Conservation (phyloP, 2,797 vertebrate species). For the Clarias fuscus region DNA sequence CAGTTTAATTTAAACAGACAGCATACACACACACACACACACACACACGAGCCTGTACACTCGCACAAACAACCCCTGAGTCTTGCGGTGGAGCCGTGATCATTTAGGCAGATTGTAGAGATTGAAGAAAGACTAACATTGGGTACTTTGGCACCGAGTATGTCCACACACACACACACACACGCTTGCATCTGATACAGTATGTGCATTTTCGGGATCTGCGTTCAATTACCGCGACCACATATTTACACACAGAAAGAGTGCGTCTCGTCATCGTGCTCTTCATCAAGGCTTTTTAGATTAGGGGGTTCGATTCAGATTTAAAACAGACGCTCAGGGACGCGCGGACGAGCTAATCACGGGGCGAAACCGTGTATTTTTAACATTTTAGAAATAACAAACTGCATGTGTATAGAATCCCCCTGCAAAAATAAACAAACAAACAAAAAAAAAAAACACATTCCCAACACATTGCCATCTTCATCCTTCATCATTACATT, state of each 20-base stretch:
- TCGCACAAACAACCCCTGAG: constrained; percentile 4
- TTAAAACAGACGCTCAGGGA: background rate
- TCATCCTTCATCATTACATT: too few relatives aligned
- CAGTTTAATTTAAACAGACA: constrained; percentile 44
- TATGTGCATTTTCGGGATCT: constrained; percentile 72
- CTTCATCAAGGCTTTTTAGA: constrained; percentile 12
- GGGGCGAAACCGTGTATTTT: background rate
- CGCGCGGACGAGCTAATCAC: constrained; percentile 42
- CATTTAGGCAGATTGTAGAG: constrained; percentile 48
- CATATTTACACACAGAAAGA: constrained; percentile 73
- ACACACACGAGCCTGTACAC: constrained; percentile 13
- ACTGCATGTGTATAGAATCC: background rate
- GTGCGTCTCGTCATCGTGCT: background rate
- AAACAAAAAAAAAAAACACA: too few relatives aligned
- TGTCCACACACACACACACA: constrained; percentile 15
- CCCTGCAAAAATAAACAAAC: too few relatives aligned
- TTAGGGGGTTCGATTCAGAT: background rate
- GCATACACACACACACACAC: constrained; percentile 20
- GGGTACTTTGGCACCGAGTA: constrained; percentile 34
- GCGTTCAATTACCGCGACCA: constrained; percentile 75
- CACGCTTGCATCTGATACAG: constrained; percentile 48
- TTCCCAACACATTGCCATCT: too few relatives aligned
- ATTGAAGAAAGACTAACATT: constrained; percentile 52
- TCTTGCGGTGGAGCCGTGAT: constrained; percentile 42
- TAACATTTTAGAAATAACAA: background rate